phyloP scores from a whole-genome alignment of 2,888 invertebrate species.

The Chesias legatella region DNA sequence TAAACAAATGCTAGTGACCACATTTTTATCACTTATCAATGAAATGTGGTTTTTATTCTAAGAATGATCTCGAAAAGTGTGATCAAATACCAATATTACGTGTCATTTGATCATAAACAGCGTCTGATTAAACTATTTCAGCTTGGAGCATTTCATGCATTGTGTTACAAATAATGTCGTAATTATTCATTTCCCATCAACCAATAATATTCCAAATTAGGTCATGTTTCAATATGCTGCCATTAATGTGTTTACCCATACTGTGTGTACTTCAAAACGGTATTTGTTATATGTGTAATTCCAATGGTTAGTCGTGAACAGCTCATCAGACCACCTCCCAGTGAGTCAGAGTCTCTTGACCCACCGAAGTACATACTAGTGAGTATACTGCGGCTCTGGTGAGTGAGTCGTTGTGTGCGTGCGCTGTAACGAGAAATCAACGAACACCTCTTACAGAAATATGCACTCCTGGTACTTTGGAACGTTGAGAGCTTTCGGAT shows the following conservation, averaged over 20 bases:
- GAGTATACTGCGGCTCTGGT: conserved; percentile 26
- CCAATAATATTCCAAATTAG: not conserved
- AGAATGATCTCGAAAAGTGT: too few species aligned
- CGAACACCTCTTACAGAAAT: conserved; percentile 24
- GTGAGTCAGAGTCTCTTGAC: conserved; percentile 67
- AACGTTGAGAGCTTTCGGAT: conserved; percentile 25
- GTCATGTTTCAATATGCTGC: not conserved
- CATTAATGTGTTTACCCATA: too few species aligned
- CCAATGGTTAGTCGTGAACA: conserved; percentile 20
- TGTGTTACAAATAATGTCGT: too few species aligned
- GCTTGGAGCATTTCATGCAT: too few species aligned
- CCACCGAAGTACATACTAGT: conserved; percentile 34
- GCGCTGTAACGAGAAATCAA: conserved; percentile 25
- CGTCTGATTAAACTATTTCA: too few species aligned
- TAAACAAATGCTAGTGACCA: too few species aligned
- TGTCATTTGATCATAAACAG: too few species aligned
- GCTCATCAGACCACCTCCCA: conserved; percentile 38
- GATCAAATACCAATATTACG: too few species aligned
- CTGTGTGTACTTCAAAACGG: too few species aligned
- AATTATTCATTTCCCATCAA: too few species aligned
- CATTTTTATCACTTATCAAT: too few species aligned
- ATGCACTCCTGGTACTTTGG: conserved; percentile 29
- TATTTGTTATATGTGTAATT: not conserved
- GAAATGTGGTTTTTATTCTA: too few species aligned
- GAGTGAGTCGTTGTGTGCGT: conserved; percentile 28